Percentiles rank a stretch among this genome's conserved stretches.
These are phyloP conservation scores for Haliclona indistincta DNA, from an alignment of 37 sponge, comb jelly and placozoan species.

Conservation along the genomic window DNA sequence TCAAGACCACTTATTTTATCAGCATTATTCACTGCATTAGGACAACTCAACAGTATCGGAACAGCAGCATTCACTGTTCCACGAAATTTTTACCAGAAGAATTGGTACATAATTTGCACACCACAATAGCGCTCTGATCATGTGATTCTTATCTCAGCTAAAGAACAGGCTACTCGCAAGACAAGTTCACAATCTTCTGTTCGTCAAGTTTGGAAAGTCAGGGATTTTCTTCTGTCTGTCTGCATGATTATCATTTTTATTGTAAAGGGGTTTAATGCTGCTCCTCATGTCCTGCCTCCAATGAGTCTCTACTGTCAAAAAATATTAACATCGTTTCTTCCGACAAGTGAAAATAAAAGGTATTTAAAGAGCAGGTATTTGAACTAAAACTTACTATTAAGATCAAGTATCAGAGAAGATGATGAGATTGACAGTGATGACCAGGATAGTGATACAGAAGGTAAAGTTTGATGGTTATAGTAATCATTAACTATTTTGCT, in stretches of 20 bases:
- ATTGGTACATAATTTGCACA: too few relatives aligned
- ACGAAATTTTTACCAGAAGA: too few relatives aligned
- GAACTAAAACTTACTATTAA: too few relatives aligned
- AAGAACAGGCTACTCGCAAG: neutral
- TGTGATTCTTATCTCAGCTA: neutral
- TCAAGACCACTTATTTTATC: too few relatives aligned
- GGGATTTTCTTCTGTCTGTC: neutral
- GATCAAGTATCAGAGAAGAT: too few relatives aligned
- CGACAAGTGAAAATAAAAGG: neutral
- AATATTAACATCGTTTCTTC: constrained; percentile 44
- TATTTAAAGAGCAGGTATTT: neutral
- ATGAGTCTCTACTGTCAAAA: constrained; percentile 30
- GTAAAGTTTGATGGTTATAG: neutral
- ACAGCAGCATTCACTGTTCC: too few relatives aligned
- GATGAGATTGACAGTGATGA: too few relatives aligned
- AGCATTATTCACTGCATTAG: too few relatives aligned
- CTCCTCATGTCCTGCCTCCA: constrained; percentile 71
- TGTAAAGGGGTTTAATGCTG: constrained; percentile 3
- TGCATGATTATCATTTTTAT: neutral
- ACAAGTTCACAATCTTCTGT: neutral
- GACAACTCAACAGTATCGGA: too few relatives aligned
- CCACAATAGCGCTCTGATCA: too few relatives aligned
- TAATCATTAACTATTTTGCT: neutral
- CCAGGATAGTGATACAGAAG: neutral
- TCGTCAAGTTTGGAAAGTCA: too few relatives aligned